Evolutionary conservation across 2,888 invertebrate species (phyloP).

Genomic region (Ametastegia equiseti): DNA sequence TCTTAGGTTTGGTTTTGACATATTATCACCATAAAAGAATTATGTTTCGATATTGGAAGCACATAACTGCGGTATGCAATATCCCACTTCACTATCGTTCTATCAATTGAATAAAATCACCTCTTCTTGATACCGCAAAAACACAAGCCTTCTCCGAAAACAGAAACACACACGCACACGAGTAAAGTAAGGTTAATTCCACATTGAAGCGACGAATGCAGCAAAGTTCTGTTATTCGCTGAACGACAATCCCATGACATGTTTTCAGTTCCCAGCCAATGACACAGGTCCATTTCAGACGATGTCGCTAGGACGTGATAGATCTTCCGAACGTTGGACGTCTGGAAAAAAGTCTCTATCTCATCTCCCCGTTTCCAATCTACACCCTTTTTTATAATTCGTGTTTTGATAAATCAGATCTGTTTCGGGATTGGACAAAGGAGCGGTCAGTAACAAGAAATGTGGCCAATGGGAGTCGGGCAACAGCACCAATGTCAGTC

Average conservation of each 20-base stretch:
- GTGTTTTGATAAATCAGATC: not conserved
- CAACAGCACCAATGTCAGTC: constrained; percentile 55
- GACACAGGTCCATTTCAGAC: too few relatives aligned
- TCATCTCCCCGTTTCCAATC: not conserved
- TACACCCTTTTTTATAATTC: not conserved
- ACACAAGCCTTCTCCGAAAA: not conserved
- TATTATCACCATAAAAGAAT: constrained; percentile 76
- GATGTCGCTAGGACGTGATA: too few relatives aligned
- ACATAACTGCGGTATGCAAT: constrained; percentile 72
- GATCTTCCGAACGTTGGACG: too few relatives aligned
- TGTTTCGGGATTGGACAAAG: constrained; percentile 41
- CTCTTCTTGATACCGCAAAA: not conserved
- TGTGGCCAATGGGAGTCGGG: constrained; percentile 44
- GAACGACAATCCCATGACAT: too few relatives aligned
- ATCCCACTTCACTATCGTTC: constrained; percentile 49
- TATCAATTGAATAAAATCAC: not conserved
- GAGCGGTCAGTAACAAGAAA: constrained; percentile 52
- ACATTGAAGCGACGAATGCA: too few relatives aligned
- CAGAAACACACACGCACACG: not conserved
- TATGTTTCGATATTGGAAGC: constrained; percentile 71
- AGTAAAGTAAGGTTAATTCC: too few relatives aligned
- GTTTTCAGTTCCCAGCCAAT: too few relatives aligned
- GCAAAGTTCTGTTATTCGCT: too few relatives aligned
- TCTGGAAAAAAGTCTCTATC: too few relatives aligned
- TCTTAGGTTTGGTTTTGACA: constrained; percentile 85